Evolutionary conservation across 2,797 vertebrate genomes (phyloP).

Genomic region (Periophthalmus magnuspinnatus): DNA sequence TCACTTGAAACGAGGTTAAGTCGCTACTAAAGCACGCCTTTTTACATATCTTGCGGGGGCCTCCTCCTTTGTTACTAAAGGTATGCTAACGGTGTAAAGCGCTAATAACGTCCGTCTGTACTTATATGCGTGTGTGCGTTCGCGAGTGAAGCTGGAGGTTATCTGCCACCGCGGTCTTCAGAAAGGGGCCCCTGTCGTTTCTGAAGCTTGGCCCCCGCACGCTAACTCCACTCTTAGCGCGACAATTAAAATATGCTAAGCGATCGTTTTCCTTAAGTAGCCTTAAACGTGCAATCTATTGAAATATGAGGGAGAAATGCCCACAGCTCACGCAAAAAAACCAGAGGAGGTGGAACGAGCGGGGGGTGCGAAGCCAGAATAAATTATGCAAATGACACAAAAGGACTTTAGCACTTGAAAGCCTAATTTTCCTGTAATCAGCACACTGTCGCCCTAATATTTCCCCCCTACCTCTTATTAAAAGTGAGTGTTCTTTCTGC

Average conservation of each 20-base stretch:
- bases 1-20: conserved; percentile 7
- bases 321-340: conserved; percentile 86
- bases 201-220: conserved; percentile 78
- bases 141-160: conserved; percentile 85
- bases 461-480: conserved; percentile 95
- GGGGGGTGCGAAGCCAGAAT: conserved; percentile 81
- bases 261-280: conserved; percentile 99
- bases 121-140: conserved; percentile 42
- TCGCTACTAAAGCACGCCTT: conserved; percentile 5
- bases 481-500: conserved; percentile 99
- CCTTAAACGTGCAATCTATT: conserved; percentile 99
- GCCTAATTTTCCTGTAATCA: conserved; percentile 99
- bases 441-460: conserved; percentile 99
- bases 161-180: conserved; percentile 69
- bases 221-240: conserved; percentile 8
- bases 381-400: conserved; percentile 99
- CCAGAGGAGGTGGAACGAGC: conserved; percentile 75
- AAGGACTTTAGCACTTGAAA: conserved; percentile 92
- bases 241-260: conserved; percentile 99
- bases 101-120: conserved; percentile 1
- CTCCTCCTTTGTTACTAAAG: conserved; percentile 12
- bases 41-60: not conserved
- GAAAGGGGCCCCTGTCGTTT: conserved; percentile 80
- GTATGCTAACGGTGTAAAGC: conserved; percentile 1
- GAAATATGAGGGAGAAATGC: conserved; percentile 99